Conservation (phyloP, 2,113 vertebrate genomes). For the Vulpes ferrilata region DNA sequence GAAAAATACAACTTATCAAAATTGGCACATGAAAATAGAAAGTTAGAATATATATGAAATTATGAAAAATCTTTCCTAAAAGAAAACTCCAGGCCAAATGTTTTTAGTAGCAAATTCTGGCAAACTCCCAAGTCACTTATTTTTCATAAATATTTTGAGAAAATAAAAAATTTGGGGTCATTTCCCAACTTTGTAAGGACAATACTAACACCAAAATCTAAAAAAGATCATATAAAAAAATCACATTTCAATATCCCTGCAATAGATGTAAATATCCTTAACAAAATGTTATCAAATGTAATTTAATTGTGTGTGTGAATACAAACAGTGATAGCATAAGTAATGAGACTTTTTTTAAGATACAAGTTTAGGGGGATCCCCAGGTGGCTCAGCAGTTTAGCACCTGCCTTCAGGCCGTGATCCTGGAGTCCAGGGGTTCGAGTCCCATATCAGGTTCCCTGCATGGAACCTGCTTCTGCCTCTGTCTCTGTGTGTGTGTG, state of each 20-base stretch:
- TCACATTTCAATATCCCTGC: not conserved
- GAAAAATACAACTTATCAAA: not conserved
- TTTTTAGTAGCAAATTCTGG: not conserved
- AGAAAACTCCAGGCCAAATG: not conserved
- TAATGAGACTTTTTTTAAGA: not conserved
- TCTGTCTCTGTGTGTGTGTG: too few relatives aligned
- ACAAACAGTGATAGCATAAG: not conserved
- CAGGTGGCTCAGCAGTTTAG: too few relatives aligned
- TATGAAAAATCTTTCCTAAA: not conserved
- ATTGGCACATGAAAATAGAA: not conserved
- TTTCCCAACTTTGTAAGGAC: not conserved
- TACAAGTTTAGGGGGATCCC: not conserved
- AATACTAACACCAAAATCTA: not conserved
- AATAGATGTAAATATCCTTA: not conserved
- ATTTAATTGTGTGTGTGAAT: not conserved
- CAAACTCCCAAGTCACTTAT: not conserved
- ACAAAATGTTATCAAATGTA: not conserved
- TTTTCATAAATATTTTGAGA: conserved; percentile 32
- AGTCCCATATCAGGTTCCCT: too few relatives aligned
- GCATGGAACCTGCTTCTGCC: too few relatives aligned
- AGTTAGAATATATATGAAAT: not conserved
- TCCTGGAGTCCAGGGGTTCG: too few relatives aligned
- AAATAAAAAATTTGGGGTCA: conserved; percentile 25
- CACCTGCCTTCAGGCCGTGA: too few relatives aligned
- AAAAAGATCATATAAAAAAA: not conserved